phyloP scores from a whole-genome alignment of 1,140 invertebrate genomes.

The Nautilus pompilius region DNA sequence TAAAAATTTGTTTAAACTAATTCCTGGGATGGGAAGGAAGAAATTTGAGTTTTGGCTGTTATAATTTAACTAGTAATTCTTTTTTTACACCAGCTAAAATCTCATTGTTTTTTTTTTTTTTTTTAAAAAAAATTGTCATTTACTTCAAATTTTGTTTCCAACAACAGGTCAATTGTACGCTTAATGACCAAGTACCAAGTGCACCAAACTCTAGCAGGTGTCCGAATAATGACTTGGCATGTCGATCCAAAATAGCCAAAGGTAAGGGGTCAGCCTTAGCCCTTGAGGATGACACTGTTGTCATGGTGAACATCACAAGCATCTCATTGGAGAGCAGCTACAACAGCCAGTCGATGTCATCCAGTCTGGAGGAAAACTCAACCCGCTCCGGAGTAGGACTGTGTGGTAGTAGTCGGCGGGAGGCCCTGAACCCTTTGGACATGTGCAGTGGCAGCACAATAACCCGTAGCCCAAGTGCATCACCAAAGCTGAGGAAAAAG shows the following conservation, averaged over 20 bases:
- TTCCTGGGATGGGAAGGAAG: no score
- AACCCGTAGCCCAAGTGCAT: conserved; percentile 37
- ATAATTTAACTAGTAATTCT: no score
- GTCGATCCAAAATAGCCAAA: conserved; percentile 19
- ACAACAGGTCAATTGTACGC: no score
- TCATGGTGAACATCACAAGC: conserved; percentile 27
- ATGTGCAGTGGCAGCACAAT: conserved; percentile 7
- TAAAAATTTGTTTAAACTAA: no score
- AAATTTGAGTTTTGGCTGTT: no score
- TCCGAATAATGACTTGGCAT: conserved; percentile 4
- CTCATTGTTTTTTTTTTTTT: no score
- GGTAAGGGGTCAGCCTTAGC: conserved; percentile 12
- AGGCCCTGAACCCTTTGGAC: conserved; percentile 26
- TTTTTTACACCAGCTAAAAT: no score
- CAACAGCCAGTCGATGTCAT: not conserved
- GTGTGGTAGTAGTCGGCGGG: not conserved
- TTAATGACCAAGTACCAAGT: not conserved
- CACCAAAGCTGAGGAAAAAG: conserved; percentile 37
- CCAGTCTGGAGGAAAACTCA: not conserved
- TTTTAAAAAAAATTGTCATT: no score
- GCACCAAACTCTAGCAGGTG: not conserved
- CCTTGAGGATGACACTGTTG: conserved; percentile 41
- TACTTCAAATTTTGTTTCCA: no score
- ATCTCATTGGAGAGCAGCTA: not conserved
- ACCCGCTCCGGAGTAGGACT: not conserved